Evolutionary conservation across 2,797 vertebrate species (phyloP).

Genomic region (Aeoliscus strigatus): DNA sequence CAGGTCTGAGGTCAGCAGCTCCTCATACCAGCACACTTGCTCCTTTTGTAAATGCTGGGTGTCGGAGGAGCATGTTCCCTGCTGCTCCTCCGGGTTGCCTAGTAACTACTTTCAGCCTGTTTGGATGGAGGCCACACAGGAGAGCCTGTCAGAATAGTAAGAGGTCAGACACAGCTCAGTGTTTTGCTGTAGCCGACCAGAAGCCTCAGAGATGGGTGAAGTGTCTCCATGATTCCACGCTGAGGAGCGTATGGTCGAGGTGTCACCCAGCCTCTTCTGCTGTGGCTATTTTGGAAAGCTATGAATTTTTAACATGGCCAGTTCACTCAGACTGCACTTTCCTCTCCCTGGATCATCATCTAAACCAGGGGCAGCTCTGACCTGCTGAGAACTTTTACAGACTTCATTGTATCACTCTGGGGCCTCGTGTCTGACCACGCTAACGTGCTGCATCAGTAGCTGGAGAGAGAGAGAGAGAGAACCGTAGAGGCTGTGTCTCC

Average conservation of each 20-base stretch:
- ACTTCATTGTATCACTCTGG: no score
- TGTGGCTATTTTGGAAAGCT: constrained; percentile 25
- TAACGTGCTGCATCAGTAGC: neutral
- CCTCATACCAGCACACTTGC: no score
- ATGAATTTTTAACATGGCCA: constrained; percentile 33
- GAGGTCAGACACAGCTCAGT: constrained; percentile 1
- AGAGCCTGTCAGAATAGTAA: constrained; percentile 13
- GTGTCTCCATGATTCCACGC: no score
- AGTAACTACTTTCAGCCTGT: constrained; percentile 45
- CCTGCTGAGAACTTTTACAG: no score
- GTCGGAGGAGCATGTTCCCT: constrained; percentile 34
- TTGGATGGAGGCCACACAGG: constrained; percentile 24
- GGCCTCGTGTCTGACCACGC: no score
- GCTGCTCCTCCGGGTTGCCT: constrained; percentile 42
- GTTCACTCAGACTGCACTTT: neutral
- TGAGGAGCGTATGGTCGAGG: no score
- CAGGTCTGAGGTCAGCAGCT: constrained; percentile 5
- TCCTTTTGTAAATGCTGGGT: no score
- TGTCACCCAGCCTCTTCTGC: no score
- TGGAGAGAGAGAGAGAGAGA: constrained; percentile 9
- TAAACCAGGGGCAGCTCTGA: no score
- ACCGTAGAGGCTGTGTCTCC: constrained; percentile 13
- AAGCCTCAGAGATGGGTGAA: no score
- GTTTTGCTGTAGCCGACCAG: no score
- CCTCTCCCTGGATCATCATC: neutral